Evolutionary conservation across 2,113 vertebrate species (phyloP).

Genomic region (Apteryx owenii): DNA sequence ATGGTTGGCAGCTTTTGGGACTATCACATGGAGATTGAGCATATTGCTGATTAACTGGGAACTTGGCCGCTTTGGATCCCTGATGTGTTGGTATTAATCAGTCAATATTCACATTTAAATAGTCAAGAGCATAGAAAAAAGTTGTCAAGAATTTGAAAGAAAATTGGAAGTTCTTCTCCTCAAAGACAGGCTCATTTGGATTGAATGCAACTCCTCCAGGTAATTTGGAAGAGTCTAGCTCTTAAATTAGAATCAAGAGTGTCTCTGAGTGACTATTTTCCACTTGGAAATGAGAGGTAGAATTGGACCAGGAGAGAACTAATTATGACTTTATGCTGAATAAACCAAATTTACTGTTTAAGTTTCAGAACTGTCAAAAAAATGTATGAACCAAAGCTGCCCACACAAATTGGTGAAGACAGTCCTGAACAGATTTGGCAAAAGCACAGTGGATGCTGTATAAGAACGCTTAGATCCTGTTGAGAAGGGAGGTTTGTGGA

Average conservation of each 20-base stretch:
- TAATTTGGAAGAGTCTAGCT: neutral
- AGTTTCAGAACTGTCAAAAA: neutral
- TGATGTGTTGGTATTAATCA: neutral
- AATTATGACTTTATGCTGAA: neutral
- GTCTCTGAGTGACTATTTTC: neutral
- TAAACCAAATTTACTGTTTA: neutral
- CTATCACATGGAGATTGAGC: accelerated
- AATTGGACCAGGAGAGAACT: neutral
- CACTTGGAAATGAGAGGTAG: neutral
- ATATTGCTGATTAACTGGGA: neutral
- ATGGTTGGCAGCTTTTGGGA: neutral
- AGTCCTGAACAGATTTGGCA: neutral
- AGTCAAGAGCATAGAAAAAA: neutral
- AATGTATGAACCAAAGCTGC: neutral
- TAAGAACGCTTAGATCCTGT: neutral
- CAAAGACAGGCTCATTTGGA: neutral
- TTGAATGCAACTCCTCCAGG: neutral
- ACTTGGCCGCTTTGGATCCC: neutral
- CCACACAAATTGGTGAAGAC: neutral
- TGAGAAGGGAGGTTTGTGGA: neutral
- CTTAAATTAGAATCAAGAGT: neutral
- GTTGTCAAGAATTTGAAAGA: neutral
- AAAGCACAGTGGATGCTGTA: neutral
- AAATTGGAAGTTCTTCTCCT: neutral
- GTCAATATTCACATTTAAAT: neutral